phyloP scores from a whole-genome alignment of 2,113 vertebrate species.

The Hoplias malabaricus region DNA sequence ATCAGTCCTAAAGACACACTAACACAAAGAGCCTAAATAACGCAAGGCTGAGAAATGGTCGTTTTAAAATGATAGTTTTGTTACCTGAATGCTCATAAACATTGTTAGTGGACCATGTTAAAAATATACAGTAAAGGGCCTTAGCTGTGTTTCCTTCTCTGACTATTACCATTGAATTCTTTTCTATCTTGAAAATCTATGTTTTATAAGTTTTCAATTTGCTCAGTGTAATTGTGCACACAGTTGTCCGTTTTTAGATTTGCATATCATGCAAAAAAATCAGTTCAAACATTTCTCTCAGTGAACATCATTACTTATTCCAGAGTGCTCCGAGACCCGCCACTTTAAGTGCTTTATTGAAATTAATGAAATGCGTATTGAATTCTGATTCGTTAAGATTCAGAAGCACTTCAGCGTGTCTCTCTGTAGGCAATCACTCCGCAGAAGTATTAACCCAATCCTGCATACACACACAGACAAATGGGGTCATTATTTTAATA shows the following conservation, averaged over 20 bases:
- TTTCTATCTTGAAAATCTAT: neutral
- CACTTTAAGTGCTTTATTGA: slow-evolving; percentile 16
- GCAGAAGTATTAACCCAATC: neutral
- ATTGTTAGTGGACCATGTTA: too few species aligned
- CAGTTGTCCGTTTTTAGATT: neutral
- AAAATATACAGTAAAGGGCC: too few species aligned
- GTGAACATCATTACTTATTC: slow-evolving; percentile 1
- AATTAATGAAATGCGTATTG: slow-evolving; percentile 20
- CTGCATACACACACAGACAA: neutral
- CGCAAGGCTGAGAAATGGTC: too few species aligned
- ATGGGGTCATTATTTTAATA: neutral
- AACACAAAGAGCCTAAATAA: too few species aligned
- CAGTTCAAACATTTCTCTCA: neutral
- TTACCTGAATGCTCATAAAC: too few species aligned
- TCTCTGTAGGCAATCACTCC: neutral
- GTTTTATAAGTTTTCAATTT: neutral
- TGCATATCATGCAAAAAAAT: neutral
- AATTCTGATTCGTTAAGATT: slow-evolving; percentile 2
- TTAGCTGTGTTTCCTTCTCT: too few species aligned
- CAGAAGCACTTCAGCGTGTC: neutral
- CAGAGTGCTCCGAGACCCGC: neutral
- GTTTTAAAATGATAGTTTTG: too few species aligned
- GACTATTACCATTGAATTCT: neutral
- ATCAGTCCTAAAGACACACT: too few species aligned
- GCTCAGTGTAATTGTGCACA: neutral